Percentiles rank a stretch among this genome's conserved stretches.
These are phyloP conservation scores for Ifrita kowaldi DNA, from an alignment of 2,113 vertebrate species.

Conservation along the genomic window DNA sequence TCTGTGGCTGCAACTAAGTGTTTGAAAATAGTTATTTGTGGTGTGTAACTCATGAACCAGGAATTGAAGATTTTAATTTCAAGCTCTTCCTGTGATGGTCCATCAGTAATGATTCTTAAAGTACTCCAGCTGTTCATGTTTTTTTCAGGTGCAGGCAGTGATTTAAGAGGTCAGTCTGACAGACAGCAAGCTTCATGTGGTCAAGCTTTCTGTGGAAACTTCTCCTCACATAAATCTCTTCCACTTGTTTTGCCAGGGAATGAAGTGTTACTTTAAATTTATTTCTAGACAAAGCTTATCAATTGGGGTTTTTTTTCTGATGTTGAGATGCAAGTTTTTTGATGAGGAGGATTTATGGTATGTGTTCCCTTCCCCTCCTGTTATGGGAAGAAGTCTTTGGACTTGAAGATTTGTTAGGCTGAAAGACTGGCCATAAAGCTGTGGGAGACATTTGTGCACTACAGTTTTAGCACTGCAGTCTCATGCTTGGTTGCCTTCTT, in stretches of 20 bases:
- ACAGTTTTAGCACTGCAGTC: neutral
- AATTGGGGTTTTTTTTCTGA: neutral
- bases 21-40: neutral
- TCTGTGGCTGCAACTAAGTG: neutral
- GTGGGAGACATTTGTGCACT: neutral
- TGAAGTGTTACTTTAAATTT: neutral
- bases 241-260: neutral
- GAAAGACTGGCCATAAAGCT: neutral
- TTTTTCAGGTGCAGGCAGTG: neutral
- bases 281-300: neutral
- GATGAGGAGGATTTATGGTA: neutral
- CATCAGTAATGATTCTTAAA: neutral
- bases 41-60: neutral
- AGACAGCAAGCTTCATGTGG: neutral
- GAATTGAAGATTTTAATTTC: neutral
- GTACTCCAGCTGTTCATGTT: neutral
- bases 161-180: neutral
- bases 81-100: neutral
- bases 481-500: neutral
- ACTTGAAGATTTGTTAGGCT: neutral
- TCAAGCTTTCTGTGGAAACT: neutral
- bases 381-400: neutral
- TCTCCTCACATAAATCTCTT: neutral
- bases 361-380: neutral
- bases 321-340: neutral